Conservation (phyloP, 2,888 invertebrate genomes). For the Podotricha telesiphe region DNA sequence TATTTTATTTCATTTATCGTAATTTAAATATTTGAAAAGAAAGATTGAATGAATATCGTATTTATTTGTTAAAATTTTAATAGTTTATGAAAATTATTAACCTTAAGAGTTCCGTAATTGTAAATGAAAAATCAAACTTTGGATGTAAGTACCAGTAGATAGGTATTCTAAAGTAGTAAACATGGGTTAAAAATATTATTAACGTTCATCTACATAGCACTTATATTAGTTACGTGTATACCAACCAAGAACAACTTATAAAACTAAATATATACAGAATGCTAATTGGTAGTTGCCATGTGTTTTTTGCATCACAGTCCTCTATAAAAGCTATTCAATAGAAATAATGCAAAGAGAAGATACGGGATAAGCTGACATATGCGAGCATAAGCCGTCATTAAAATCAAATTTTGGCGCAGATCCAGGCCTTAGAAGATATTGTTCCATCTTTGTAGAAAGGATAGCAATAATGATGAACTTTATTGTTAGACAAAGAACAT, state of each 20-base stretch:
- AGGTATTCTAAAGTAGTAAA: not conserved
- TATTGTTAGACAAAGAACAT: conserved; percentile 51
- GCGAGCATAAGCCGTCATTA: conserved; percentile 78
- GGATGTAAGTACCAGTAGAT: not conserved
- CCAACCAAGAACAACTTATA: conserved; percentile 14
- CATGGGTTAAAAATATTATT: not conserved
- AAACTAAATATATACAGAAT: conserved; percentile 33
- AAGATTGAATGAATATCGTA: too few species aligned
- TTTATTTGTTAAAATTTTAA: too few species aligned
- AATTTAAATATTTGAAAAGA: not conserved
- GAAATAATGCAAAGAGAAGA: conserved; percentile 53
- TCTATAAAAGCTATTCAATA: conserved; percentile 46
- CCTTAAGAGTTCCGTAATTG: too few species aligned
- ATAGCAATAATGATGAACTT: conserved; percentile 50
- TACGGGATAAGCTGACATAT: conserved; percentile 66
- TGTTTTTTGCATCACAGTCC: conserved; percentile 34
- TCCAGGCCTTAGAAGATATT: conserved; percentile 75
- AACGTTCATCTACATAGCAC: not conserved
- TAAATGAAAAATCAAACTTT: not conserved
- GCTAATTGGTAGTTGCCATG: conserved; percentile 36
- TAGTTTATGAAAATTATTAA: too few species aligned
- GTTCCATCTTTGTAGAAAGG: conserved; percentile 71
- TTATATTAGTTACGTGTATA: conserved; percentile 19
- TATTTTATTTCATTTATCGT: not conserved
- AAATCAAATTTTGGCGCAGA: conserved; percentile 76